Base-by-base conservation (phyloP, 2,113 vertebrate species). In the Xiphophorus couchianus region DNA sequence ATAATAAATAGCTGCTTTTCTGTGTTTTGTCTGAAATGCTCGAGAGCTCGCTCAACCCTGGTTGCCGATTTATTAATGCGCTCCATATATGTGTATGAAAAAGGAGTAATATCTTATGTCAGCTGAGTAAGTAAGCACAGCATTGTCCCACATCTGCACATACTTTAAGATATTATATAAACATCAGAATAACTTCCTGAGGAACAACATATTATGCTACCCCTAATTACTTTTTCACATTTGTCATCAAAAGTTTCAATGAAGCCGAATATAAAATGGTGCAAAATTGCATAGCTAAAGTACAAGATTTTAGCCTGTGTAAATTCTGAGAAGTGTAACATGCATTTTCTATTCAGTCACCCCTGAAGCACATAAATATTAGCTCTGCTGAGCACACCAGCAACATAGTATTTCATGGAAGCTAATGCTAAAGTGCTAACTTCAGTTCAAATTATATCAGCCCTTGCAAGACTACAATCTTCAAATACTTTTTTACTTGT, bases 1-100 rank as follows among this genome's bases (percentile, higher is more conserved):
- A 81, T 84, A 84, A 88, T 88, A 86, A 90, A 91, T 83, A 88
- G 83, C 81, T 44, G 74, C 67, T 65, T 60, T 80, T 69, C 48
- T 33, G 44, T 58, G 62, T 70, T 73, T 39, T 69, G 60, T 73
- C 37, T 76, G 62, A 42, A 37, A 42, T 42, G 22, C 51, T 71
- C 5, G 22, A 39, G 35, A 61, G 75, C 27, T 25, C 54, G 39
- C 69, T 28, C 66, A 42, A 17, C 69, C 60, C 69, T n/a, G 22
- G 69, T 51, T 27, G 71, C 4, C 29, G 35, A 70, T 70, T 70
- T 33, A 33, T 15, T 29, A 22, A 10, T 51, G n/a, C 71, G 51
- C 44, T 74, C 66, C 71, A 1, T 62, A 29, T 30, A 62, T 12
- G 60, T 61, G 60, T 74, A 60, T 70, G 17, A 48, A 48, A 48